phyloP scores from a whole-genome alignment of 2,797 vertebrate genomes.

The Danio jaintianensis region DNA sequence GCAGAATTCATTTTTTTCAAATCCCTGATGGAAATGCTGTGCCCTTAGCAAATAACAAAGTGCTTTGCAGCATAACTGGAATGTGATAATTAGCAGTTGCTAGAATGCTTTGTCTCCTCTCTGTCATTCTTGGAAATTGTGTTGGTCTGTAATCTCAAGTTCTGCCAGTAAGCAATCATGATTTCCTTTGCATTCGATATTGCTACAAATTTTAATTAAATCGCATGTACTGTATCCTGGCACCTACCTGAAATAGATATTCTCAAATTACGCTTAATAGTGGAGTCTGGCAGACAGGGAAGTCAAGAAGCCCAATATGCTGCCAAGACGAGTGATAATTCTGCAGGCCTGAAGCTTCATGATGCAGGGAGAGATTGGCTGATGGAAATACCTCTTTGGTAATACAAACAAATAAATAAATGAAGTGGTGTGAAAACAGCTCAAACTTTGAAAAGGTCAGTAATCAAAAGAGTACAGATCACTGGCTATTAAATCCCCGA shows the following conservation, averaged over 20 bases:
- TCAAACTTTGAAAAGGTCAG: constrained; percentile 56
- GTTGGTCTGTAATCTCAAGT: neutral
- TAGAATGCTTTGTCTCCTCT: neutral
- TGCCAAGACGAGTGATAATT: constrained; percentile 35
- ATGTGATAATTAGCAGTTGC: constrained; percentile 14
- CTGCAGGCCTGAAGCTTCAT: neutral
- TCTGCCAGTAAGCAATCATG: neutral
- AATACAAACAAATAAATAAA: constrained; percentile 31
- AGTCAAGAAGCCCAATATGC: constrained; percentile 34
- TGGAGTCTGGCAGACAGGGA: constrained; percentile 34
- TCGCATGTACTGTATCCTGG: neutral
- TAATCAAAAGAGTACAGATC: constrained; percentile 45
- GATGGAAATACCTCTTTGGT: neutral
- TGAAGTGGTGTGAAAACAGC: constrained; percentile 13
- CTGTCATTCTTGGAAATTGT: neutral
- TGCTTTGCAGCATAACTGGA: neutral
- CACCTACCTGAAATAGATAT: constrained; percentile 19
- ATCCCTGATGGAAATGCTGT: neutral
- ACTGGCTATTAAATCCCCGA: constrained; percentile 14
- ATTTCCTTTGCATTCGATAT: neutral
- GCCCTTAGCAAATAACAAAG: neutral
- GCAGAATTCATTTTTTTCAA: neutral
- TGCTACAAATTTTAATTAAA: constrained; percentile 22
- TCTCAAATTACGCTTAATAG: constrained; percentile 26
- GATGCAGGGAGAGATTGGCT: neutral